Conservation (phyloP, 2,113 vertebrate genomes). For the Vulpes ferrilata region DNA sequence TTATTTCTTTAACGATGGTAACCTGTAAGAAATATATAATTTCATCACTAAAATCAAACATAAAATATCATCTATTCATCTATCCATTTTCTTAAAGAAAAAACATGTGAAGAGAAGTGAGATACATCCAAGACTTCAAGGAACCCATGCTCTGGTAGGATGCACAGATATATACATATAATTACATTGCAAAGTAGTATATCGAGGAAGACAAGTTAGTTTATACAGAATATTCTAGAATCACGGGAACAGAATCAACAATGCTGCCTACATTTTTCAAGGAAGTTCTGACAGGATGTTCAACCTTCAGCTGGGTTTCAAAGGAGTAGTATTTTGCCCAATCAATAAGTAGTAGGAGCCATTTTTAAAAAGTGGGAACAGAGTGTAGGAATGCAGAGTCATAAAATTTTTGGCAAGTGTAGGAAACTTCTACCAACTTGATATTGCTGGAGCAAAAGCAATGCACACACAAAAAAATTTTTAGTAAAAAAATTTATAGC, state of each 20-base stretch:
- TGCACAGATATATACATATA: background rate
- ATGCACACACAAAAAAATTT: background rate
- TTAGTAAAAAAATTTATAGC: background rate
- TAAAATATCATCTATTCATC: background rate
- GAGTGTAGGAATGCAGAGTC: background rate
- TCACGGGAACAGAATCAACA: background rate
- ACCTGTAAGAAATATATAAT: background rate
- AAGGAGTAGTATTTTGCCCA: background rate
- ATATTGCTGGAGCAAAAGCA: background rate
- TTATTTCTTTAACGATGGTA: constrained; percentile 31
- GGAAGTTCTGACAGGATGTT: background rate
- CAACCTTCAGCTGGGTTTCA: background rate
- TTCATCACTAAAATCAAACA: background rate
- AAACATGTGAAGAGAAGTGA: background rate
- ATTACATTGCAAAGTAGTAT: background rate
- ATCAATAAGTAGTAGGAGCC: background rate
- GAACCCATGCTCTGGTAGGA: background rate
- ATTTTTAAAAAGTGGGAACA: background rate
- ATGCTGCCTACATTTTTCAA: background rate
- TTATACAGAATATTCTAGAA: background rate
- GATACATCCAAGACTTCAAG: background rate
- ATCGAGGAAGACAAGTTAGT: background rate
- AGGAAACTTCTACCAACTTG: background rate
- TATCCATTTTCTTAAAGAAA: background rate
- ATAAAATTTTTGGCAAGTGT: background rate